Evolutionary conservation across 2,113 vertebrate species (phyloP).

Genomic region (Scytalopus superciliaris): DNA sequence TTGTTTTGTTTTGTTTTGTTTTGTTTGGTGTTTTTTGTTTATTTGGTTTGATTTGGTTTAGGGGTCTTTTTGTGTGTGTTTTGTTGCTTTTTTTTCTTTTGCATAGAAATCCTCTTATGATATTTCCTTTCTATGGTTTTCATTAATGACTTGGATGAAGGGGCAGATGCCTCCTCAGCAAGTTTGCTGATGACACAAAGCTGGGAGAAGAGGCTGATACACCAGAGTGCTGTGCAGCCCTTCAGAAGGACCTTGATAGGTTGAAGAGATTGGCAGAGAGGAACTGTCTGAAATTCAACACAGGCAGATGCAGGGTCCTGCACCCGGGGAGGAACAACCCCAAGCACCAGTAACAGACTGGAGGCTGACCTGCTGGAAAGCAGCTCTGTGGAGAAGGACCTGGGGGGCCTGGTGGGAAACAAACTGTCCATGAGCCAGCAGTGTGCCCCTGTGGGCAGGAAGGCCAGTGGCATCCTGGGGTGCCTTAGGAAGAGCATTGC

Average conservation of each 20-base stretch:
- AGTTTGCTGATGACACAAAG: neutral
- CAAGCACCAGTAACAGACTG: neutral
- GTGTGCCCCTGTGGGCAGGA: neutral
- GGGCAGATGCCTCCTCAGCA: neutral
- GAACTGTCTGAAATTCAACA: neutral
- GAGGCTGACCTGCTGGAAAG: neutral
- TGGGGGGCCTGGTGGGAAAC: neutral
- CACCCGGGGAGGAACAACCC: neutral
- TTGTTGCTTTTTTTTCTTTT: neutral
- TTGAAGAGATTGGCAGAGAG: neutral
- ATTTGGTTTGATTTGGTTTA: neutral
- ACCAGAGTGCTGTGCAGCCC: neutral
- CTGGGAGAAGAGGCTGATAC: neutral
- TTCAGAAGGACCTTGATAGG: rapidly evolving
- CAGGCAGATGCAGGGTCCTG: neutral
- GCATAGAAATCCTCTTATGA: neutral
- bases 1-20: neutral
- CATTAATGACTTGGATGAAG: no score
- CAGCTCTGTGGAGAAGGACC: neutral
- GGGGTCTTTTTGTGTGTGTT: neutral
- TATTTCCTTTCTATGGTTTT: neutral
- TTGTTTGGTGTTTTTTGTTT: neutral
- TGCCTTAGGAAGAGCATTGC: neutral
- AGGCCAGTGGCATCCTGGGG: neutral
- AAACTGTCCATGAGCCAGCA: neutral